phyloP scores from a whole-genome alignment of 1,140 invertebrate genomes.

The Scaptodrosophila lebanonensis region DNA sequence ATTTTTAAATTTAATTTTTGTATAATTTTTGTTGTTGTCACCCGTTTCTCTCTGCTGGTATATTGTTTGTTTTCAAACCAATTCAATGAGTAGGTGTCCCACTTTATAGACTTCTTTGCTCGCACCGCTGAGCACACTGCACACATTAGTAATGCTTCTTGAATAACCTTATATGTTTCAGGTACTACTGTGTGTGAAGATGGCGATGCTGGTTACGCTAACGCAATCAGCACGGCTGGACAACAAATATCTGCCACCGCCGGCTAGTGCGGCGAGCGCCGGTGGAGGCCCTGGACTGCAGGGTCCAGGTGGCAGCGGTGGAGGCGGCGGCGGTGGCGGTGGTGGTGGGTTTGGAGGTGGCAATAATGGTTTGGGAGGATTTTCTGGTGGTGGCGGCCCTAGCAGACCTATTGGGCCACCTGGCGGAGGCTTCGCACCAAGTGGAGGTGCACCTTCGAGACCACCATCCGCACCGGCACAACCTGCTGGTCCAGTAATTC shows the following conservation, averaged over 20 bases:
- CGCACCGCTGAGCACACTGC: constrained; percentile 14
- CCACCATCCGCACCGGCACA: constrained; percentile 37
- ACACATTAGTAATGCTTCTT: constrained; percentile 24
- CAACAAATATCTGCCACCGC: constrained; percentile 78
- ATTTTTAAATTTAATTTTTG: too few relatives aligned
- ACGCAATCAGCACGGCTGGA: constrained; percentile 73
- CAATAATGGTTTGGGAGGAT: constrained; percentile 68
- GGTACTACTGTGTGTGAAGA: constrained; percentile 62
- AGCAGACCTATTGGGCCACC: constrained; percentile 40
- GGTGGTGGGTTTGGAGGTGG: constrained; percentile 59
- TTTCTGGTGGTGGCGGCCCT: constrained; percentile 50
- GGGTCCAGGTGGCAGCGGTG: constrained; percentile 54
- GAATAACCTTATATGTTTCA: constrained; percentile 35
- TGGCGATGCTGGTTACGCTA: constrained; percentile 28
- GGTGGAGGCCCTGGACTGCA: constrained; percentile 73
- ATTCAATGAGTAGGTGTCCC: neutral
- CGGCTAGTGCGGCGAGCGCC: constrained; percentile 59
- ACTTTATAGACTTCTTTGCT: constrained; percentile 3
- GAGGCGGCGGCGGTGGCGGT: constrained; percentile 49
- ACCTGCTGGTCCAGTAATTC: constrained; percentile 70
- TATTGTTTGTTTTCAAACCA: constrained; percentile 13
- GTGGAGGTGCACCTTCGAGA: constrained; percentile 6
- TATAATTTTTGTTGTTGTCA: too few relatives aligned
- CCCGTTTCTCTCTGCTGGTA: too few relatives aligned
- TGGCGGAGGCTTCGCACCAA: constrained; percentile 13